Percentiles rank a stretch among this genome's conserved stretches.
These are phyloP conservation scores for Uria lomvia DNA, from an alignment of 2,113 vertebrate species.

Conservation along the genomic window DNA sequence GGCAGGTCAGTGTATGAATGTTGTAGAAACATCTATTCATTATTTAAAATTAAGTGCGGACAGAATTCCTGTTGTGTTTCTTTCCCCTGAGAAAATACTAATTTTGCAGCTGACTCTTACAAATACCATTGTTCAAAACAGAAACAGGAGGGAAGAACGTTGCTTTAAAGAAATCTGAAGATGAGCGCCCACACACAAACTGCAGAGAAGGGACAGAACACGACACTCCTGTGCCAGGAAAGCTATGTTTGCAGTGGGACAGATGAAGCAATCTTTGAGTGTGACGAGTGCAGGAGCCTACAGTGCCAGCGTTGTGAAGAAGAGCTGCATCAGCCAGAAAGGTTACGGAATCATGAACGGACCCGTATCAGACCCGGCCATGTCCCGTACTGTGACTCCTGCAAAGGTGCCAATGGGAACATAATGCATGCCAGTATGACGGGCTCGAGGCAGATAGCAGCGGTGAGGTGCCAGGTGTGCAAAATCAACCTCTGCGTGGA, in stretches of 20 bases:
- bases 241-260: slow-evolving; percentile 93
- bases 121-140: background rate
- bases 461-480: slow-evolving; percentile 89
- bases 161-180: slow-evolving; percentile 43
- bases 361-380: slow-evolving; percentile 86
- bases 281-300: slow-evolving; percentile 93
- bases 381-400: slow-evolving; percentile 90
- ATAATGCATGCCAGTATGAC: slow-evolving; percentile 62
- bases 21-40: background rate
- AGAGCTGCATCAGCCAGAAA: slow-evolving; percentile 90
- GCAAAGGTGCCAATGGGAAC: slow-evolving; percentile 83
- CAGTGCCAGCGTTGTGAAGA: slow-evolving; percentile 92
- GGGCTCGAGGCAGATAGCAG: slow-evolving; percentile 79
- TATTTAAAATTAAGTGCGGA: background rate
- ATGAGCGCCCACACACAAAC: slow-evolving; percentile 87
- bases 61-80: background rate
- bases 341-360: slow-evolving; percentile 90
- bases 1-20: slow-evolving; percentile 12
- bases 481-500: slow-evolving; percentile 89
- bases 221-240: slow-evolving; percentile 87
- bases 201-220: slow-evolving; percentile 82
- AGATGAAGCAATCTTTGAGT: slow-evolving; percentile 90
- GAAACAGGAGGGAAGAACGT: background rate
- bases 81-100: background rate
- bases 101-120: background rate